Base-by-base conservation (phyloP, 2,888 invertebrate species). In the Xylophagus ater region DNA sequence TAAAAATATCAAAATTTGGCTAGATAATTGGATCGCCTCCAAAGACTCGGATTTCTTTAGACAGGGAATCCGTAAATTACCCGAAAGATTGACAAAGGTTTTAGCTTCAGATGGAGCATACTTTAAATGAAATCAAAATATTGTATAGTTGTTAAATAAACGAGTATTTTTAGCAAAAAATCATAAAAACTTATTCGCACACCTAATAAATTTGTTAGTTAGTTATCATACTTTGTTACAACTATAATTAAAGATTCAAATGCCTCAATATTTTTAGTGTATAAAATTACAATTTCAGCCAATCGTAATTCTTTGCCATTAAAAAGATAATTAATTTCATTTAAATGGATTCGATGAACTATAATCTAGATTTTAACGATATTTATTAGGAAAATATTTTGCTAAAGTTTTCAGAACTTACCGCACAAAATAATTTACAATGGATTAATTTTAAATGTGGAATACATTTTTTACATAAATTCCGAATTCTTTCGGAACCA, bases 241-340 rank as follows among this genome's bases (percentile, higher is more conserved):
- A 42, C 29, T 12, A 34, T 20, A 28, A 35, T 35, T 20, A 42
- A 20, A 1, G 42, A 31, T n/a, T 42, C 39, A 20, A 42, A 39
- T 36, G 32, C 26, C 7, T 31, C 26, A 9, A 36, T 24, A 36
- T 35, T 32, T 9, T 31, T 20, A 4, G 28, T 39, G 7, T 21
- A 15, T 10, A 35, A 12, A n/a, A 42, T 21, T 17, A 38, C 32
- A 13, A 36, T 35, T 23, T 42, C 42, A 13, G 35, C 28, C 2
- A 42, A 15, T n/a, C 20, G 19, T 21, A 42, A 31, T 36, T 42
- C 42, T n/a, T 23, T 25, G 2, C 42, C 42, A 13, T 32, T n/a
- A n/a, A 42, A 39, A 13, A 36, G 4, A n/a, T 35, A 12, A 23
- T 15, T 21, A 13, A 29, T 31, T 15, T 35, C 21, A 28, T 36